phyloP scores from a whole-genome alignment of 2,888 invertebrate species.

The Pandemis heparana region DNA sequence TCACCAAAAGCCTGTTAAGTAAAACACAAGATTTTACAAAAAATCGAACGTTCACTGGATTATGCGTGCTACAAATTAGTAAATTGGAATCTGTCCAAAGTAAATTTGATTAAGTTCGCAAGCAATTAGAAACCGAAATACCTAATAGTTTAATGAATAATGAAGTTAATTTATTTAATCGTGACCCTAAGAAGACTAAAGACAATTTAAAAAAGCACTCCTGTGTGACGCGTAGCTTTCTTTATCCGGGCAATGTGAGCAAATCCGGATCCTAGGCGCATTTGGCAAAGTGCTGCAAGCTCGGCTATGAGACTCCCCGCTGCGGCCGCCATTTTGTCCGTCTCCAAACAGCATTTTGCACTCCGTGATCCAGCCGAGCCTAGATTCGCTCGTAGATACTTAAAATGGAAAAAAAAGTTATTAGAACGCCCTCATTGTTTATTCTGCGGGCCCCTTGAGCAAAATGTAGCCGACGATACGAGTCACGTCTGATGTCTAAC shows the following conservation, averaged over 20 bases:
- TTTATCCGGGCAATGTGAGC: constrained; percentile 65
- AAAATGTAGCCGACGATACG: neutral
- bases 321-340: constrained; percentile 68
- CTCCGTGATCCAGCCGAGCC: constrained; percentile 61
- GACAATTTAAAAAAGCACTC: constrained; percentile 10
- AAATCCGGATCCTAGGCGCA: constrained; percentile 77
- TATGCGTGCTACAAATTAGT: no score
- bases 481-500: neutral
- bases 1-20: no score
- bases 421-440: neutral
- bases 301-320: constrained; percentile 59
- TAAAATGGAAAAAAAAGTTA: constrained; percentile 41
- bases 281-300: constrained; percentile 76
- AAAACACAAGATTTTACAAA: no score
- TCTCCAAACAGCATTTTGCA: constrained; percentile 78
- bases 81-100: no score
- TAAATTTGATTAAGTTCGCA: no score
- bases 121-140: no score
- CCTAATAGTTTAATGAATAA: no score
- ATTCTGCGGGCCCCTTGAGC: neutral
- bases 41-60: no score
- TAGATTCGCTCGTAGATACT: constrained; percentile 31
- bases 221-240: constrained; percentile 57
- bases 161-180: neutral
- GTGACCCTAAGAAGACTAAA: neutral